phyloP scores from a whole-genome alignment of 1,140 invertebrate species.

The Ctenoplectra terminalis region DNA sequence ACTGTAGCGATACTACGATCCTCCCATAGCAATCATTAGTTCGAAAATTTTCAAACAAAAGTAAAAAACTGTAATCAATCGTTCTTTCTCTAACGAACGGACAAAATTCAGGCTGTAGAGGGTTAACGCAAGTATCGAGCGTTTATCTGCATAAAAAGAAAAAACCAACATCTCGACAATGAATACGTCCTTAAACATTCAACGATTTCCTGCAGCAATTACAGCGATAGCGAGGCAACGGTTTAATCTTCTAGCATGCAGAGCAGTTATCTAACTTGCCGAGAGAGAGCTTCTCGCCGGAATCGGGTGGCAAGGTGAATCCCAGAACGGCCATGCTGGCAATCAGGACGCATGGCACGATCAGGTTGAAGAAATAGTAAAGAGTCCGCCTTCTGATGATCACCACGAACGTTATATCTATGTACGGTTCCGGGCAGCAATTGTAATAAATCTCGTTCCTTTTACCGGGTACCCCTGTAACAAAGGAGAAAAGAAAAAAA shows the following conservation, averaged over 20 bases:
- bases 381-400: conserved; percentile 98
- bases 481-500: background rate
- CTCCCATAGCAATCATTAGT: no score
- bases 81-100: no score
- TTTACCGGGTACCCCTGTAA: conserved; percentile 94
- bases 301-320: conserved; percentile 99
- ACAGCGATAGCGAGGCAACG: background rate
- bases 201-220: no score
- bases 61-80: no score
- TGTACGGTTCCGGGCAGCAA: conserved; percentile 97
- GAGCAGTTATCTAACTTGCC: conserved; percentile 85
- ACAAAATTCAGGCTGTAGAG: no score
- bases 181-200: no score
- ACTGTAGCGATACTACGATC: no score
- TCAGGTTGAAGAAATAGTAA: no score
- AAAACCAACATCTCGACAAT: no score
- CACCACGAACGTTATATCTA: conserved; percentile 99
- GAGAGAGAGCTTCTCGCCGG: conserved; percentile 99
- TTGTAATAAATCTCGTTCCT: conserved; percentile 96
- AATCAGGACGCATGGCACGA: conserved; percentile 99
- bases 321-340: conserved; percentile 99
- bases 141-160: no score
- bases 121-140: no score
- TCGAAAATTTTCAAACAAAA: no score
- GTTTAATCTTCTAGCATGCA: background rate